phyloP scores from a whole-genome alignment of 1,140 invertebrate genomes.

The Samia ricini region DNA sequence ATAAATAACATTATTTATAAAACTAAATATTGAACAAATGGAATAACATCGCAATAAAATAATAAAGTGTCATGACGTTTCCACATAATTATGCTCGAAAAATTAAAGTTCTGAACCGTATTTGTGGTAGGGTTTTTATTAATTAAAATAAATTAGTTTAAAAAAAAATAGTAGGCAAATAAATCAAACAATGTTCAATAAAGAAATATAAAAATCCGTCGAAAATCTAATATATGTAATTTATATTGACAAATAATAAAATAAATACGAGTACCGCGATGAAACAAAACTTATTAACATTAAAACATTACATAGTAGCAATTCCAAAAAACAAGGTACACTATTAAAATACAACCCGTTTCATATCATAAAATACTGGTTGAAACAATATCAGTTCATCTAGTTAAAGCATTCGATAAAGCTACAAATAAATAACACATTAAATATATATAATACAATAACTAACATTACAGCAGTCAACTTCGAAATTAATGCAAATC shows the following conservation, averaged over 20 bases:
- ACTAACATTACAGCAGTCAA: slow-evolving; percentile 73
- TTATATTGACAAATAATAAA: too few species aligned
- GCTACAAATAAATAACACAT: slow-evolving; percentile 77
- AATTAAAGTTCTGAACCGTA: too few species aligned
- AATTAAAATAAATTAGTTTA: too few species aligned
- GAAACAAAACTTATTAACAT: too few species aligned
- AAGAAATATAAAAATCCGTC: too few species aligned
- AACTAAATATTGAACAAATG: slow-evolving; percentile 50
- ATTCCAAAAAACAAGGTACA: neutral
- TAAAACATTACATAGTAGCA: neutral
- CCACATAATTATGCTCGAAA: too few species aligned
- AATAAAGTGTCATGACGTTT: neutral
- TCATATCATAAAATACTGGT: slow-evolving; percentile 62
- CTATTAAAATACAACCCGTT: slow-evolving; percentile 41
- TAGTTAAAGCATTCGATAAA: slow-evolving; percentile 67
- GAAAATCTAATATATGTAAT: too few species aligned
- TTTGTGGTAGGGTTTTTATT: too few species aligned
- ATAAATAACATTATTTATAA: slow-evolving; percentile 31
- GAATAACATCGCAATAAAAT: neutral
- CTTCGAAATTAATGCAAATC: slow-evolving; percentile 57
- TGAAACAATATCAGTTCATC: slow-evolving; percentile 43
- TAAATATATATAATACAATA: slow-evolving; percentile 75
- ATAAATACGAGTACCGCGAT: too few species aligned
- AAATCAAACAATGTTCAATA: too few species aligned
- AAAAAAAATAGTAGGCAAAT: too few species aligned